phyloP scores from a whole-genome alignment of 2,797 vertebrate genomes.

The Okamejei kenojei region DNA sequence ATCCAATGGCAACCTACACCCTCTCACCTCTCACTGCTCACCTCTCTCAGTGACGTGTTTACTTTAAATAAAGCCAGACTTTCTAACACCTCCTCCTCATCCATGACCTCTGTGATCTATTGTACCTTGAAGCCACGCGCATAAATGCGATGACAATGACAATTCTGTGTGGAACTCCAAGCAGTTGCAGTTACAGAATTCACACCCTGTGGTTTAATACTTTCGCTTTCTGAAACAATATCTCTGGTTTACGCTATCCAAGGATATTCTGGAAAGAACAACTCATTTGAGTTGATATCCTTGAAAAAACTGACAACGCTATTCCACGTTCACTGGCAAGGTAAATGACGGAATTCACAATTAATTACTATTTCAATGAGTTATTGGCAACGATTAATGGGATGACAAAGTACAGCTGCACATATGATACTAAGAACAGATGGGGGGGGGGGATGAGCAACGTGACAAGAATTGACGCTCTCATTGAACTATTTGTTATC shows the following conservation, averaged over 20 bases:
- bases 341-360: conserved; percentile 16
- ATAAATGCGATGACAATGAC: too few species aligned
- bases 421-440: conserved; percentile 29
- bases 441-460: conserved; percentile 14
- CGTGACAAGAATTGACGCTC: conserved; percentile 29
- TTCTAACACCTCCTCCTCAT: too few species aligned
- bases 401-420: conserved; percentile 34
- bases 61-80: too few species aligned
- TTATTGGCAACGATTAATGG: conserved; percentile 26
- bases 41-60: too few species aligned
- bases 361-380: conserved; percentile 30
- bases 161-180: too few species aligned
- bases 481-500: not conserved
- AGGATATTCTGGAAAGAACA: not conserved
- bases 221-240: not conserved
- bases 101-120: too few species aligned
- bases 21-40: too few species aligned
- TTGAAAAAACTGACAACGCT: not conserved
- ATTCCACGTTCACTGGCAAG: not conserved
- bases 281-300: not conserved
- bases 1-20: too few species aligned
- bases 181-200: too few species aligned
- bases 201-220: not conserved
- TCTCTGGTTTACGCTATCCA: not conserved
- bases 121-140: too few species aligned